Percentiles rank a stretch among this genome's conserved stretches.
phyloP scores from a whole-genome alignment of 2,797 vertebrate genomes.

The Sebastes alutus region DNA sequence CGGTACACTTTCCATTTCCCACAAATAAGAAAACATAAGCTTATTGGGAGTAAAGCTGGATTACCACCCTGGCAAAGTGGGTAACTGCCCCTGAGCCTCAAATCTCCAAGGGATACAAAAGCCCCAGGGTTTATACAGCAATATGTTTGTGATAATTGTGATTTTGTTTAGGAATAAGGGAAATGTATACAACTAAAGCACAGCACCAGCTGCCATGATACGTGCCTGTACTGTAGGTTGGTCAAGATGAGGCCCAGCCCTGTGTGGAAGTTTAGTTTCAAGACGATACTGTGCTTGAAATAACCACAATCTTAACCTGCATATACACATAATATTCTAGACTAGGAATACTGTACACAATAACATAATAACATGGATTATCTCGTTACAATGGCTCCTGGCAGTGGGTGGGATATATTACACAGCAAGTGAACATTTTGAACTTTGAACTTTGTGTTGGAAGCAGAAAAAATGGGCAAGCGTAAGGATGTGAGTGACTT shows the following conservation, averaged over 20 bases:
- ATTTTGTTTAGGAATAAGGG: not conserved
- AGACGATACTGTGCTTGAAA: not conserved
- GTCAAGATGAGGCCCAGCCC: not conserved
- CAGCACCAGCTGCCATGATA: not conserved
- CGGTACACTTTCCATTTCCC: not conserved
- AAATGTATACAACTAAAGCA: not conserved
- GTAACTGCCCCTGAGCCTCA: not conserved
- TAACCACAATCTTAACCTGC: not conserved
- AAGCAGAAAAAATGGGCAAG: no score
- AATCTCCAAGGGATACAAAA: not conserved
- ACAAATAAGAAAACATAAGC: not conserved
- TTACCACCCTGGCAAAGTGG: not conserved
- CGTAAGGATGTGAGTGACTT: no score
- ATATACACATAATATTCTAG: not conserved
- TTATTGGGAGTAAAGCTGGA: not conserved
- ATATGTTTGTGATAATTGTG: not conserved
- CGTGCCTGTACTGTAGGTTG: not conserved
- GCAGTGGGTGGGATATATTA: no score
- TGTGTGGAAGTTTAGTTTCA: not conserved
- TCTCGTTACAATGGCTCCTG: accelerated
- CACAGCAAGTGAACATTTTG: no score
- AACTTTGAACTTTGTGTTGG: no score
- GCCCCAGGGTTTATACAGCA: not conserved
- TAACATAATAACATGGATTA: no score
- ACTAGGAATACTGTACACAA: not conserved